A percentile compares a stretch with the other conserved stretches of the same genome.
These are phyloP conservation scores for Diadema setosum DNA, from an alignment of 35 echinoderm and acorn worm genomes.

Conservation along the genomic window DNA sequence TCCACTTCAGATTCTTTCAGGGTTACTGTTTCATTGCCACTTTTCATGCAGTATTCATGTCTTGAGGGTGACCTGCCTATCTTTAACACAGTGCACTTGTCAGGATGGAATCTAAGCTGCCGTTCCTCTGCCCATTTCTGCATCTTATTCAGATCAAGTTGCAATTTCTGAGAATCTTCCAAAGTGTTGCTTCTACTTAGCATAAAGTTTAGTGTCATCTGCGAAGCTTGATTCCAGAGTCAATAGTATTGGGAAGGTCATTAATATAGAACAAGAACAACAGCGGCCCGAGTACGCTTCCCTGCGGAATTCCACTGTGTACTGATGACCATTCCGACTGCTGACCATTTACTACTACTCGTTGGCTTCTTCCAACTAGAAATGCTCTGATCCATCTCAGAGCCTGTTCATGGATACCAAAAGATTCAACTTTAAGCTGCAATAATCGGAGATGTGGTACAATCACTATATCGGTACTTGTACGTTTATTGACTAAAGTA, in stretches of 20 bases:
- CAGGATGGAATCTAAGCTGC: slow-evolving; percentile 1
- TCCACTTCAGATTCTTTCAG: background rate
- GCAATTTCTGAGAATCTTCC: background rate
- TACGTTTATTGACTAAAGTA: too few species aligned
- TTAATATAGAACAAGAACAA: background rate
- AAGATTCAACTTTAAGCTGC: background rate
- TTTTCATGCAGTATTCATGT: background rate
- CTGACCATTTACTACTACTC: background rate
- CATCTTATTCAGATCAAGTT: background rate
- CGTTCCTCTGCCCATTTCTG: background rate
- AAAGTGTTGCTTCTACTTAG: too few species aligned
- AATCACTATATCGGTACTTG: too few species aligned
- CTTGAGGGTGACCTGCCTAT: background rate
- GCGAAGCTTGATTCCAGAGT: background rate
- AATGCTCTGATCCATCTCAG: background rate
- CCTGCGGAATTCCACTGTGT: background rate
- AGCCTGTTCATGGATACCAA: background rate
- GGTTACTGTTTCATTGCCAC: background rate
- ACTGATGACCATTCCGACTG: background rate
- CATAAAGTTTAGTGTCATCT: background rate
- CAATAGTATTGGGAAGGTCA: background rate
- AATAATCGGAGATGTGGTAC: too few species aligned
- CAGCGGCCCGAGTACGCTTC: background rate
- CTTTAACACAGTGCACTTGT: background rate
- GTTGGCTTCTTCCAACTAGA: background rate